phyloP scores from a whole-genome alignment of 2,888 invertebrate genomes.

The Noctua pronuba region DNA sequence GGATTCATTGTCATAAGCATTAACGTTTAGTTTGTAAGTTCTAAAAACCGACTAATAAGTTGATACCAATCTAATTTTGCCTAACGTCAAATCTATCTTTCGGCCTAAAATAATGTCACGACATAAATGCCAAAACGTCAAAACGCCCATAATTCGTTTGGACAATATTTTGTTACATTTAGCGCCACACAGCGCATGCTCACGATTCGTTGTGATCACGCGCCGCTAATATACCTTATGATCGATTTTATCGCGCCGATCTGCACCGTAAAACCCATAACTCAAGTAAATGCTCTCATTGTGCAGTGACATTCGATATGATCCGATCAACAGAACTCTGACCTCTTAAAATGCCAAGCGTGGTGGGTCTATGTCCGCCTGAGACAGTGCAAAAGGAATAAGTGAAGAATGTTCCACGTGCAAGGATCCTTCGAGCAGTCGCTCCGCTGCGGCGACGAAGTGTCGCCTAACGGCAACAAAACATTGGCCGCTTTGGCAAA shows the following conservation, averaged over 20 bases:
- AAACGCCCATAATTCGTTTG: slow-evolving; percentile 58
- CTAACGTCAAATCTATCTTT: slow-evolving; percentile 27
- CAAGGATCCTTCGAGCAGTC: slow-evolving; percentile 91
- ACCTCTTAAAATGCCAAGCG: slow-evolving; percentile 83
- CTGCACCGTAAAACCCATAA: slow-evolving; percentile 79
- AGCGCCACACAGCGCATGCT: slow-evolving; percentile 60
- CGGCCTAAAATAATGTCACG: slow-evolving; percentile 65
- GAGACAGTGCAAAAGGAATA: slow-evolving; percentile 72
- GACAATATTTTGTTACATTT: slow-evolving; percentile 60
- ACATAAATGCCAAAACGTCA: slow-evolving; percentile 52
- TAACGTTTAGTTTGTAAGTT: not conserved
- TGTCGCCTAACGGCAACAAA: slow-evolving; percentile 87
- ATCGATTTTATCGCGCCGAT: slow-evolving; percentile 79
- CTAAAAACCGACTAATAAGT: not conserved
- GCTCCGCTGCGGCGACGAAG: slow-evolving; percentile 88
- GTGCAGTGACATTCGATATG: slow-evolving; percentile 83
- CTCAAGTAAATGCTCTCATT: slow-evolving; percentile 79
- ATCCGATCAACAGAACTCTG: slow-evolving; percentile 79
- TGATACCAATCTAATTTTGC: slow-evolving; percentile 7
- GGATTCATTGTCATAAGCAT: too few relatives aligned
- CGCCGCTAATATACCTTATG: slow-evolving; percentile 70
- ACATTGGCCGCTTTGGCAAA: slow-evolving; percentile 89
- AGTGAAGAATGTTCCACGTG: slow-evolving; percentile 87
- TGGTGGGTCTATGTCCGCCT: slow-evolving; percentile 74
- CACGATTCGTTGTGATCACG: slow-evolving; percentile 76